These are phyloP conservation scores for Microtus montanus DNA, from an alignment of 2,113 vertebrate species.

Conservation along the genomic window DNA sequence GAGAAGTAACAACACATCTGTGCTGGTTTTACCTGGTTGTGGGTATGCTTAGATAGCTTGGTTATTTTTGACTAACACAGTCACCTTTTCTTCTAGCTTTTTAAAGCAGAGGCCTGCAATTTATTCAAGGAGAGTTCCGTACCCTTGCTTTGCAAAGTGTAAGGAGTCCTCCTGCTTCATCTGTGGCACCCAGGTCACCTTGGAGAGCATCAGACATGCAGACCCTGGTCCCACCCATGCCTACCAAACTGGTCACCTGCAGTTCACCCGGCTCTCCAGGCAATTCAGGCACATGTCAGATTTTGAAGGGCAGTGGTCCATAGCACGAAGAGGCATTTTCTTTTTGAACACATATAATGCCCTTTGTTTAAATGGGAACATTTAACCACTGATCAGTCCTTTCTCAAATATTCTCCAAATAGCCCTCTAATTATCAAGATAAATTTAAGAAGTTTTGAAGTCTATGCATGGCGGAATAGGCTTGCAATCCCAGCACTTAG, in stretches of 20 bases:
- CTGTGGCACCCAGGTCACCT: not conserved
- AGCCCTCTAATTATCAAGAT: not conserved
- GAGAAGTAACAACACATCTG: not conserved
- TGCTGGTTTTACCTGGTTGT: not conserved
- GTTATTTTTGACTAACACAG: not conserved
- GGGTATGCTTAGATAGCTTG: not conserved
- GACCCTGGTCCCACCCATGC: not conserved
- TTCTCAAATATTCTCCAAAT: not conserved
- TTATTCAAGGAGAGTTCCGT: not conserved
- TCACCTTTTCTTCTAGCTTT: not conserved
- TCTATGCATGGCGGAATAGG: not conserved
- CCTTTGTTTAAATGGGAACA: conserved; percentile 10
- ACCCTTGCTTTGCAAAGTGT: not conserved
- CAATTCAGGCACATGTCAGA: not conserved
- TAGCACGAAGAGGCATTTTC: not conserved
- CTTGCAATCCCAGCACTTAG: not conserved
- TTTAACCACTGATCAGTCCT: not conserved
- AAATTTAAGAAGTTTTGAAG: not conserved
- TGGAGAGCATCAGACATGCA: not conserved
- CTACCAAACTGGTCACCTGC: not conserved
- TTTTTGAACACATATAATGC: not conserved
- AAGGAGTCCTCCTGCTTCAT: not conserved
- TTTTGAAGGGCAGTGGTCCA: not conserved
- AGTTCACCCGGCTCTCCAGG: too few species aligned
- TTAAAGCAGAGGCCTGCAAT: not conserved